Conservation (phyloP, 2,888 invertebrate species). For the Sarcophaga variegata region DNA sequence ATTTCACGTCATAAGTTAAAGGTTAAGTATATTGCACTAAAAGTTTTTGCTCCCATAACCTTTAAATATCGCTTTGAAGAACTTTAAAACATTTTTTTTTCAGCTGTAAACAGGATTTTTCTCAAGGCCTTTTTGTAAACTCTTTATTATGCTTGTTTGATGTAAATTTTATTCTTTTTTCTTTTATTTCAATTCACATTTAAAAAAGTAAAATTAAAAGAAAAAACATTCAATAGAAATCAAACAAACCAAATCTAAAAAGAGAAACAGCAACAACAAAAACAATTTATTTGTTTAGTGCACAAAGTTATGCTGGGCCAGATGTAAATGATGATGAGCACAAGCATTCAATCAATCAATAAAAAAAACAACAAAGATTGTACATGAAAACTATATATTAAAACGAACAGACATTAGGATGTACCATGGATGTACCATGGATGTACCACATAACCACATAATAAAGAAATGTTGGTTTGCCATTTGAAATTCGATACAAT, state of each 20-base stretch:
- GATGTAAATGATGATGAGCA: conserved; percentile 45
- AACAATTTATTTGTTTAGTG: conserved; percentile 42
- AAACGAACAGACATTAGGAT: too few relatives aligned
- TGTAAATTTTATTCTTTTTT: not conserved
- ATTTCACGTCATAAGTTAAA: too few relatives aligned
- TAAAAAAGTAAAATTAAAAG: not conserved
- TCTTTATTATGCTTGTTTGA: not conserved
- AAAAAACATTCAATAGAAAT: conserved; percentile 34
- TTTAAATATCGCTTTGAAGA: too few relatives aligned
- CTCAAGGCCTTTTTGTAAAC: not conserved
- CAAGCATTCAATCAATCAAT: not conserved
- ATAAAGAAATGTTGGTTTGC: conserved; percentile 31
- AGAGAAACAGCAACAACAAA: conserved; percentile 20
- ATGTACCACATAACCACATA: conserved; percentile 30
- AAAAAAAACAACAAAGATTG: not conserved
- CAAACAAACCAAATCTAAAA: conserved; percentile 21
- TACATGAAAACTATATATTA: not conserved
- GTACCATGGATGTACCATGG: too few relatives aligned
- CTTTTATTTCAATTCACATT: conserved; percentile 15
- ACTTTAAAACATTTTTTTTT: too few relatives aligned
- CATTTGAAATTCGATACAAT: conserved; percentile 56
- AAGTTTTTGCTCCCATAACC: too few relatives aligned
- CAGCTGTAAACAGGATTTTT: not conserved
- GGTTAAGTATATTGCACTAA: too few relatives aligned
- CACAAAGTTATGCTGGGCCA: conserved; percentile 60